Base-by-base conservation (phyloP, 1,140 invertebrate genomes). In the Drosophila kurseongensis region DNA sequence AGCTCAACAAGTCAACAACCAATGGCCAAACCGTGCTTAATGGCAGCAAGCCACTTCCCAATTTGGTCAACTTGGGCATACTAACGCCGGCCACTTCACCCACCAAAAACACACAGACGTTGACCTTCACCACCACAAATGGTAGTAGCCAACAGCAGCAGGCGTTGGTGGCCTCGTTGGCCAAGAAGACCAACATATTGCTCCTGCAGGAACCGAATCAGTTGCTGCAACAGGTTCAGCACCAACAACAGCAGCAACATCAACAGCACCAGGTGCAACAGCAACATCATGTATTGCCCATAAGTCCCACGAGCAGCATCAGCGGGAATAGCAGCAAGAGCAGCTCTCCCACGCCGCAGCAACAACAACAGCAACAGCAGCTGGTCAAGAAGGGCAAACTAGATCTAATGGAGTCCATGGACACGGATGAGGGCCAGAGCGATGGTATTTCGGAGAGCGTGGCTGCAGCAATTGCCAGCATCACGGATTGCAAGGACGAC, bases 1-100 rank as follows among this genome's bases (percentile, higher is more conserved):
- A 41, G 56, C 50, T 78, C 65, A 51, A 52, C 38, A 79, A 79
- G 45, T 45, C 42, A 50, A 60, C 47, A 54, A 51, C 50, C 51
- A 86, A 59, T 59, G 79, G 75, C 18, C 75, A 57, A 65, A 83
- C 69, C 6, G 45, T 73, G 55, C 54, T 62, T 5, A 84, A 71
- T 42, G 48, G 48, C 75, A 82, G 57, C 63, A 80, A 66, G 18
- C 85, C 81, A 27, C 54, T 92, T 60, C 91, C 91, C 44, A 91
- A 91, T 82, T 83, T 92, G 57, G 88, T 92, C 14, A 92, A 92
- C 61, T 83, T 94, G 14, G 93, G 93, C 45, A 93, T 94, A 61
- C 74, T 94, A 4, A 94, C 94, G 4, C 94, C 94, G 18, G 93
- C 93, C 36, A 93, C 94, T 5, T 94, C 94, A 36, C 94, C 94